Evolutionary conservation across 2,888 invertebrate genomes (phyloP).

Genomic region (Zaprionus lineosus): DNA sequence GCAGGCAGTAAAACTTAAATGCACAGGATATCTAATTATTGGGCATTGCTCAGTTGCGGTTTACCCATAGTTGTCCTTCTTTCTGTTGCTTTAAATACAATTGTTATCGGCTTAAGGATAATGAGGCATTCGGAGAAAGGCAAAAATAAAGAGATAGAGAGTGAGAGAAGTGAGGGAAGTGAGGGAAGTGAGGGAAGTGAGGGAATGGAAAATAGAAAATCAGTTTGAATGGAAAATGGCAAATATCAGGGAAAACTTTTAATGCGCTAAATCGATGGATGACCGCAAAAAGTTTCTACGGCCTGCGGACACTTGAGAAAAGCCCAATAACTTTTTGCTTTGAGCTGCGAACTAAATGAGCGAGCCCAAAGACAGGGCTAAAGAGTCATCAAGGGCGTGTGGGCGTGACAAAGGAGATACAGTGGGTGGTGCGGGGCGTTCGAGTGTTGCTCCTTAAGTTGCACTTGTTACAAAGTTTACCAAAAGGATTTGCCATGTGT

Average conservation of each 20-base stretch:
- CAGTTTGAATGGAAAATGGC: conserved; percentile 52
- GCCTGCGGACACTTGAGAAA: conserved; percentile 64
- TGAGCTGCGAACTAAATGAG: conserved; percentile 66
- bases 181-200: conserved; percentile 41
- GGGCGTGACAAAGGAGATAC: background rate
- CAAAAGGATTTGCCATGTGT: conserved; percentile 26
- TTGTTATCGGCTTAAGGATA: conserved; percentile 35
- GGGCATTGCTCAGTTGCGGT: background rate
- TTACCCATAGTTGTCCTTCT: background rate
- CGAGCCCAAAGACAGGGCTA: conserved; percentile 23
- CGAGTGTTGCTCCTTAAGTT: no score
- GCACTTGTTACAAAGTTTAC: conserved; percentile 54
- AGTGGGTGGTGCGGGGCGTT: background rate
- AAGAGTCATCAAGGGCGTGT: background rate
- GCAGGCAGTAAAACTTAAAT: no score
- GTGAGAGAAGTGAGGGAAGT: conserved; percentile 16
- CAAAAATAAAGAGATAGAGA: conserved; percentile 11
- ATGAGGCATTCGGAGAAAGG: background rate
- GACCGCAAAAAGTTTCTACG: conserved; percentile 61
- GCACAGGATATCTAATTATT: background rate
- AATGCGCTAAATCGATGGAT: conserved; percentile 76
- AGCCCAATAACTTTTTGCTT: conserved; percentile 61
- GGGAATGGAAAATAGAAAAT: conserved; percentile 29
- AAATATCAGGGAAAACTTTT: conserved; percentile 66
- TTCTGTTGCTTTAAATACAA: conserved; percentile 17